phyloP scores from a whole-genome alignment of 2,888 invertebrate genomes.

The Sinotaia quadrata region DNA sequence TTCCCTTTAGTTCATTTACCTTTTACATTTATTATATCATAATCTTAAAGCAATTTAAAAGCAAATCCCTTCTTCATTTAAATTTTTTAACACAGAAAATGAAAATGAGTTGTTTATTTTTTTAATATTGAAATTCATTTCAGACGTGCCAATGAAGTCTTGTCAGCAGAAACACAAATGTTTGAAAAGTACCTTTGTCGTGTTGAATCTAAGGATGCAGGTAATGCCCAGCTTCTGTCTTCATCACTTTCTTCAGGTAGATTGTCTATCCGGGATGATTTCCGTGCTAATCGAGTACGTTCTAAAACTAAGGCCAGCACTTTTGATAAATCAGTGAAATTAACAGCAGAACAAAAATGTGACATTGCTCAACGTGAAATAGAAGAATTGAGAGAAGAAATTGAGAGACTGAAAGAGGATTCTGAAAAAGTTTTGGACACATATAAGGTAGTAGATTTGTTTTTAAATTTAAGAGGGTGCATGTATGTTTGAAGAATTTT shows the following conservation, averaged over 20 bases:
- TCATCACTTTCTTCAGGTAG: slow-evolving; percentile 47
- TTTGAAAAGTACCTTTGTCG: slow-evolving; percentile 71
- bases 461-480: no score
- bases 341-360: slow-evolving; percentile 72
- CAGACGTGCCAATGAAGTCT: slow-evolving; percentile 70
- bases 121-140: no score
- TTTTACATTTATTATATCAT: no score
- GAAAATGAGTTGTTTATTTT: no score
- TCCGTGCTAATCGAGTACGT: slow-evolving; percentile 61
- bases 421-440: slow-evolving; percentile 70
- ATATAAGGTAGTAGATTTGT: slow-evolving; percentile 69
- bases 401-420: slow-evolving; percentile 66
- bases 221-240: slow-evolving; percentile 29
- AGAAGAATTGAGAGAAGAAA: slow-evolving; percentile 69
- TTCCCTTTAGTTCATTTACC: no score
- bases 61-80: no score
- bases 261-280: slow-evolving; percentile 54
- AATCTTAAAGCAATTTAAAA: no score
- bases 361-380: slow-evolving; percentile 72
- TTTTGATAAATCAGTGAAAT: slow-evolving; percentile 64
- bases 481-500: no score
- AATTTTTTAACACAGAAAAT: no score
- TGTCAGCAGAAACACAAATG: slow-evolving; percentile 70
- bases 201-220: slow-evolving; percentile 65
- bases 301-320: slow-evolving; percentile 68